Base-by-base conservation (phyloP, 2,113 vertebrate species). In the Zingel zingel region DNA sequence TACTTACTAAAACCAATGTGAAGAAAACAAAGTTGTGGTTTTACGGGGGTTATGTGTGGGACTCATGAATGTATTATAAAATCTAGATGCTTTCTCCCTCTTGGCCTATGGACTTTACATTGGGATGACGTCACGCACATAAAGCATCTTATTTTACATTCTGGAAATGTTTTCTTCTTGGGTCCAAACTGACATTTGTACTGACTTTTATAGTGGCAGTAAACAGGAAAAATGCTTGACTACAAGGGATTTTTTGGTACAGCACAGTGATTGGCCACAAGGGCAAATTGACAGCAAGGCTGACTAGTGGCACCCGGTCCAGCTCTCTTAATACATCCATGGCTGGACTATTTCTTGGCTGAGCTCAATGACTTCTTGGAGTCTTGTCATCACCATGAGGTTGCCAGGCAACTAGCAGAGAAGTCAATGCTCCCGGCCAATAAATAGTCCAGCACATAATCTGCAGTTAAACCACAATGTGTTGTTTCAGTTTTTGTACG, bases 301-400 rank as follows among this genome's bases (percentile, higher is more conserved):
- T 14, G 36, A 43, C 43, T 25, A 13, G 47, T 4, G 23, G 18
- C 9, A 12, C 18, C 2, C 12, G 23, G 12, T 56, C 12, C 30
- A 23, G 21, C 14, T 39, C 51, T 70, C 67, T 36, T 5, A 33
- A 67, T 6, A 10, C 48, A 36, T 33, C 48, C 25, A 36, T 15
- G 66, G 54, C 54, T 45, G 54, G 18, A 67, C 25, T 47, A 47
- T 47, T 47, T 59, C 54, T 58, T 27, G 36, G 43, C 39, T 3
- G 11, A 16, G 25, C 18, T 21, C 19, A 61, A 25, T 47, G 39
- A 72, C 54, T 72, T 72, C 69, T 39, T 58, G 69, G 54, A 72
- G 36, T 72, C 10, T 47, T 43, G 39, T 43, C 39, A 43, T 43
- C 39, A 43, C 10, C 39, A 43, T 43, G 39, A 43, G 39, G 54